These are phyloP conservation scores for Hycleus phaleratus DNA, from an alignment of 1,140 invertebrate species.

Conservation along the genomic window DNA sequence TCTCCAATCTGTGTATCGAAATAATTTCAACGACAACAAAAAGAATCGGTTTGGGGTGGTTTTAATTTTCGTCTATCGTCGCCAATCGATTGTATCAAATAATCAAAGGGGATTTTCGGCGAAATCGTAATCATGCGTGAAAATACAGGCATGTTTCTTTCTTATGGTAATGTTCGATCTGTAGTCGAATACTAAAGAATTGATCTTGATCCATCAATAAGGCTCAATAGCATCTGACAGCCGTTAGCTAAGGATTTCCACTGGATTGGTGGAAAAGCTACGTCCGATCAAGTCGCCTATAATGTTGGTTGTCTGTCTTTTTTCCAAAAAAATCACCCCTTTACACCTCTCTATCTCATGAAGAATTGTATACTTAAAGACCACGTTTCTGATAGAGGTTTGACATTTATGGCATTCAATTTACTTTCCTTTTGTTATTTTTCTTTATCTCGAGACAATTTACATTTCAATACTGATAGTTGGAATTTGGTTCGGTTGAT, in stretches of 20 bases:
- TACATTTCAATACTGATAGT: too few species aligned
- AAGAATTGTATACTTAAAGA: too few species aligned
- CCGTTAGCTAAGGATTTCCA: constrained; percentile 23
- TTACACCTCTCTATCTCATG: background rate
- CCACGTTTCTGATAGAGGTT: constrained; percentile 17
- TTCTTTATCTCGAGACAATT: background rate
- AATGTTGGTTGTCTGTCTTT: constrained; percentile 15
- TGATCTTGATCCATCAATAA: constrained; percentile 26
- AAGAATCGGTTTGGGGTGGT: too few species aligned
- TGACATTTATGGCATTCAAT: constrained; percentile 27
- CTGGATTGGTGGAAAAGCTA: constrained; percentile 25
- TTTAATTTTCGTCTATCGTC: too few species aligned
- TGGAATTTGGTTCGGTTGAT: too few species aligned
- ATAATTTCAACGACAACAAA: too few species aligned
- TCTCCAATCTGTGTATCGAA: too few species aligned
- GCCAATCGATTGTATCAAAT: too few species aligned
- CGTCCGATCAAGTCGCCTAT: constrained; percentile 20
- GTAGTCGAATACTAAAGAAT: constrained; percentile 10
- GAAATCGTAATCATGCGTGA: constrained; percentile 16
- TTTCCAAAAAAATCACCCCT: constrained; percentile 14
- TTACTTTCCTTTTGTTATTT: constrained; percentile 25
- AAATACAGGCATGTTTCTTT: constrained; percentile 19
- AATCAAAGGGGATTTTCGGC: too few species aligned
- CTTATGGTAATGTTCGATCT: constrained; percentile 23
- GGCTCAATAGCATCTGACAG: constrained; percentile 24